Conservation (phyloP, 2,113 vertebrate species). For the Bufo bufo region DNA sequence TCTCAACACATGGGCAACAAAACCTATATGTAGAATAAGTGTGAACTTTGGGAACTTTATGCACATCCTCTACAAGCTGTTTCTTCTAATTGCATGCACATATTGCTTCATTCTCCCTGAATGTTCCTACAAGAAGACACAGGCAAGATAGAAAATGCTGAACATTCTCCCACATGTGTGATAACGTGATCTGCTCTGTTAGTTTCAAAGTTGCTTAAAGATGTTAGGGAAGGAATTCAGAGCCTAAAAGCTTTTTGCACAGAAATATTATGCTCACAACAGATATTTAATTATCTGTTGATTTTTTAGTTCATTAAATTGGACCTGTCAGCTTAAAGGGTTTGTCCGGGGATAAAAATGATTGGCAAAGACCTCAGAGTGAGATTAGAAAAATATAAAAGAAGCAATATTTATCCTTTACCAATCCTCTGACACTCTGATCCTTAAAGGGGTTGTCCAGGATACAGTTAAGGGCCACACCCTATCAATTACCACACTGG, state of each 20-base stretch:
- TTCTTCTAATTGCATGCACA: not conserved
- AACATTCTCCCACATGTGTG: slow-evolving; percentile 36
- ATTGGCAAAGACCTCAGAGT: too few relatives aligned
- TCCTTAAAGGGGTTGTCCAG: too few relatives aligned
- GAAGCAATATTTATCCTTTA: too few relatives aligned
- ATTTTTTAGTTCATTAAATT: slow-evolving; percentile 29
- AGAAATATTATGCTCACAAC: not conserved
- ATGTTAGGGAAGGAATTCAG: not conserved
- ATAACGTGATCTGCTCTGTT: slow-evolving; percentile 16
- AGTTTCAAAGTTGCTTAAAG: slow-evolving; percentile 13
- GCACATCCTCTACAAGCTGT: slow-evolving; percentile 5
- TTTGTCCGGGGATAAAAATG: too few relatives aligned
- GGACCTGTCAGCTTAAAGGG: too few relatives aligned
- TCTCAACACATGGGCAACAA: not conserved
- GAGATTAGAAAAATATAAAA: too few relatives aligned
- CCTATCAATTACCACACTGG: too few relatives aligned
- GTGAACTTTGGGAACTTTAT: not conserved
- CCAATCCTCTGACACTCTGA: too few relatives aligned
- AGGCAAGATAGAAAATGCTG: slow-evolving; percentile 21
- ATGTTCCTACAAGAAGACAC: not conserved
- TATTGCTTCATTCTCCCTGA: not conserved
- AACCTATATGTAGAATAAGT: slow-evolving; percentile 6
- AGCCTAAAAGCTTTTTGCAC: not conserved
- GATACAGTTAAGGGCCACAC: too few relatives aligned
- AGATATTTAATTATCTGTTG: not conserved